Conservation (phyloP, 2,888 invertebrate genomes). For the Drosophila nr. perissopoda region DNA sequence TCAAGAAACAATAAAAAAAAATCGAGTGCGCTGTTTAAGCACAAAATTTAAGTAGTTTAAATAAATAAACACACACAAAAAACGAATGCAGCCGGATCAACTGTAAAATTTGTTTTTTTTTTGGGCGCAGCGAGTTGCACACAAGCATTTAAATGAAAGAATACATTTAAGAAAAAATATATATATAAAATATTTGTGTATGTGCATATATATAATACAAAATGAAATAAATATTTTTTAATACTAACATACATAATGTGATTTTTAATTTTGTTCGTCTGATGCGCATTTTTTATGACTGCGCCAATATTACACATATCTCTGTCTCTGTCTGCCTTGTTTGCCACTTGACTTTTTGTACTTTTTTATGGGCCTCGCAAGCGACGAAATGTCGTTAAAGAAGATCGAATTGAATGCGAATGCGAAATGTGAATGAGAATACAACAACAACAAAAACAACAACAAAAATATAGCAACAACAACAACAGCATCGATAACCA, state of each 20-base stretch:
- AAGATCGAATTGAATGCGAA: slow-evolving; percentile 77
- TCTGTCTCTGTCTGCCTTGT: slow-evolving; percentile 17
- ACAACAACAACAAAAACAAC: slow-evolving; percentile 25
- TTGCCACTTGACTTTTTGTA: slow-evolving; percentile 53
- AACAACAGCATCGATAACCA: slow-evolving; percentile 38
- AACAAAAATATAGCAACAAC: slow-evolving; percentile 8
- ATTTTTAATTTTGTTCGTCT: slow-evolving; percentile 42
- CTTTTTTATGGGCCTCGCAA: slow-evolving; percentile 51
- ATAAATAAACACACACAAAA: slow-evolving; percentile 63
- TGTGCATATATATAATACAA: not conserved
- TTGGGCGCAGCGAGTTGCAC: slow-evolving; percentile 23
- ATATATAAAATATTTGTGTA: slow-evolving; percentile 11
- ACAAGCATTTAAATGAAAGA: slow-evolving; percentile 35
- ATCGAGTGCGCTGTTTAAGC: slow-evolving; percentile 75
- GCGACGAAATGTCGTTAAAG: slow-evolving; percentile 67
- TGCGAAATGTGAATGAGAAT: slow-evolving; percentile 63
- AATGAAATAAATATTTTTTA: slow-evolving; percentile 21
- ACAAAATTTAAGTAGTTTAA: slow-evolving; percentile 78
- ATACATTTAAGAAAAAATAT: slow-evolving; percentile 19
- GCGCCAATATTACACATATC: slow-evolving; percentile 12
- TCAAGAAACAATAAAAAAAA: slow-evolving; percentile 41
- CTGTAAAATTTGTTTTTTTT: slow-evolving; percentile 34
- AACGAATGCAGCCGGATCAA: slow-evolving; percentile 44
- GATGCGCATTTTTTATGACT: slow-evolving; percentile 58
- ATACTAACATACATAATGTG: slow-evolving; percentile 42